Percentiles rank a stretch among this genome's conserved stretches.
Evolutionary conservation across 2,113 vertebrate species (phyloP).

Genomic region (Dissostichus mawsoni): DNA sequence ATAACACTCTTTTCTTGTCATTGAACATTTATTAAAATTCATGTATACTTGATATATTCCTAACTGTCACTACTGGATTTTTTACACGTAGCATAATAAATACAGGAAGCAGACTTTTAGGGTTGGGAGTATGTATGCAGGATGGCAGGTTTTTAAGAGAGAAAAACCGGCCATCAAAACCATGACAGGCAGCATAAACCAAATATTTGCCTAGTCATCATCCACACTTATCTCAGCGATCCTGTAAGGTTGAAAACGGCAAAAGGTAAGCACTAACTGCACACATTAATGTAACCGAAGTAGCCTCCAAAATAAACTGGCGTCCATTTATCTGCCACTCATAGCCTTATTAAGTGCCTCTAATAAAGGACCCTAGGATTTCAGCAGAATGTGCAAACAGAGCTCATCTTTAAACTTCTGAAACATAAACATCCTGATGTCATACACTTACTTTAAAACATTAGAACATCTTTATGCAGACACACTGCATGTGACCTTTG

Average conservation of each 20-base stretch:
- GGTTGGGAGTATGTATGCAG: too few relatives aligned
- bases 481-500: slow-evolving; percentile 59
- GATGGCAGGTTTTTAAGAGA: not conserved
- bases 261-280: not conserved
- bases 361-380: slow-evolving; percentile 1
- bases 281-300: not conserved
- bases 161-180: not conserved
- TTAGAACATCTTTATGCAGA: slow-evolving; percentile 30
- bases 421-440: slow-evolving; percentile 32
- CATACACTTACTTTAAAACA: slow-evolving; percentile 10
- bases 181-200: not conserved
- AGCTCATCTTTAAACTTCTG: slow-evolving; percentile 32
- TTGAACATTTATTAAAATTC: not conserved
- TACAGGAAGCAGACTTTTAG: not conserved
- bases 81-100: not conserved
- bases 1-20: too few relatives aligned
- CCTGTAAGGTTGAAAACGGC: not conserved
- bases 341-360: slow-evolving; percentile 14
- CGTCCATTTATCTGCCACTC: slow-evolving; percentile 8
- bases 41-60: not conserved
- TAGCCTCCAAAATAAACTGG: not conserved
- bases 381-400: not conserved
- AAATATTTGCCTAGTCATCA: not conserved
- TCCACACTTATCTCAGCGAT: not conserved
- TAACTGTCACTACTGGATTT: not conserved